These are phyloP conservation scores for Cotesia glomerata DNA, from an alignment of 1,140 invertebrate species.

Conservation along the genomic window DNA sequence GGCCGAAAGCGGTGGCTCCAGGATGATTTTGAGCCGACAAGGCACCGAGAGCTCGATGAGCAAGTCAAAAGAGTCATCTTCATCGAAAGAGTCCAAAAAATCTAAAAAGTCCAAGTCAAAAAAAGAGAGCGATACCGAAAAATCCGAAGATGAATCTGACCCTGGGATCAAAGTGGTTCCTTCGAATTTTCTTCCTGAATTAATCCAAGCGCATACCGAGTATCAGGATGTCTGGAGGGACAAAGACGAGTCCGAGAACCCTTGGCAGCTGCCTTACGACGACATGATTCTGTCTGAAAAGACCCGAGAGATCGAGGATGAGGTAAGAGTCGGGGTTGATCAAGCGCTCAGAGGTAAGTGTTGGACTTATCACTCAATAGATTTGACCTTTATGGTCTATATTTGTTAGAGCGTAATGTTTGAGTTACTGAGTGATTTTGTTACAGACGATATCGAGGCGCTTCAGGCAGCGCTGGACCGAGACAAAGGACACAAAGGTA, in stretches of 20 bases:
- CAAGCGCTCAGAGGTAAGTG: constrained; percentile 75
- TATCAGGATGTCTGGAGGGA: constrained; percentile 80
- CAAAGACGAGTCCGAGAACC: constrained; percentile 76
- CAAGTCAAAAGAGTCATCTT: constrained; percentile 73
- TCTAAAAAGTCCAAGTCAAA: constrained; percentile 67
- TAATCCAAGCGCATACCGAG: constrained; percentile 61
- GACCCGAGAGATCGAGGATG: constrained; percentile 80
- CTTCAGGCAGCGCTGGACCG: constrained; percentile 75
- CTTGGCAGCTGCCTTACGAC: constrained; percentile 75
- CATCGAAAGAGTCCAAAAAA: constrained; percentile 79
- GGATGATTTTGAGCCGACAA: constrained; percentile 79
- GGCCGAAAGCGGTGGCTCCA: constrained; percentile 87
- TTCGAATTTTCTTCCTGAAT: constrained; percentile 63
- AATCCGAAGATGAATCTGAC: constrained; percentile 68
- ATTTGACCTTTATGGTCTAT: not conserved
- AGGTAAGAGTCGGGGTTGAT: constrained; percentile 84
- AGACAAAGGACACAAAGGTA: constrained; percentile 76
- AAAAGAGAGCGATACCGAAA: constrained; percentile 65
- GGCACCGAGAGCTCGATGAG: constrained; percentile 77
- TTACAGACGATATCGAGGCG: constrained; percentile 54
- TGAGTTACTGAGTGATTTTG: too few species aligned
- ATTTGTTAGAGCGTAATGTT: too few species aligned
- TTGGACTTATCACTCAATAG: not conserved
- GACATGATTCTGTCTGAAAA: constrained; percentile 86
- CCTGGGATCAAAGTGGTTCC: constrained; percentile 61